Percentiles rank a stretch among this genome's conserved stretches.
Conservation (phyloP, 2,797 vertebrate species). For the Poeciliopsis presidionis region DNA sequence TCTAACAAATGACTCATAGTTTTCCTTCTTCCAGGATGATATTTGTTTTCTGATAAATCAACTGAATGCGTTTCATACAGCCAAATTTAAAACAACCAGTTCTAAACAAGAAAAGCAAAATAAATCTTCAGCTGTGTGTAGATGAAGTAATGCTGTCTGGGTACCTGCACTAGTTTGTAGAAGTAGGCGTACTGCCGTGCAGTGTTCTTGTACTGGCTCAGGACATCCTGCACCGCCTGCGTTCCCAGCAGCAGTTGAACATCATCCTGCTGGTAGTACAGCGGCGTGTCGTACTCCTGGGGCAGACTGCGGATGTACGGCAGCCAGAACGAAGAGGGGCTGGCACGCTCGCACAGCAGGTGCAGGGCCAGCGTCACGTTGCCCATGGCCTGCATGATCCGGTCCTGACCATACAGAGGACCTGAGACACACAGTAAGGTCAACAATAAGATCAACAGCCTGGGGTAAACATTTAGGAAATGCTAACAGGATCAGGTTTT, state of each 20-base stretch:
- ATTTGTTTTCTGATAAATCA: neutral
- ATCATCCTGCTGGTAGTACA: slow-evolving; percentile 95
- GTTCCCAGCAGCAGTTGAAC: slow-evolving; percentile 91
- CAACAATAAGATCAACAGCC: neutral
- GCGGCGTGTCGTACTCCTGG: slow-evolving; percentile 90
- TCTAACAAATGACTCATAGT: neutral
- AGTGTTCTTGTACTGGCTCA: slow-evolving; percentile 98
- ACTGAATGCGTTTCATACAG: neutral
- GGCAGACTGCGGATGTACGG: slow-evolving; percentile 96
- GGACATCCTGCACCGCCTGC: slow-evolving; percentile 93
- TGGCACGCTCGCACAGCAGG: slow-evolving; percentile 91
- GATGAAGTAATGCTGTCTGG: slow-evolving; percentile 18
- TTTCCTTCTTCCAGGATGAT: neutral
- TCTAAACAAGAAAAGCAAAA: no score
- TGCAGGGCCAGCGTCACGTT: slow-evolving; percentile 96
- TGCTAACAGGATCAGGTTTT: neutral
- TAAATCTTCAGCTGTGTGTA: neutral
- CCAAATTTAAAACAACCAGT: neutral
- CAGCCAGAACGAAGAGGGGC: slow-evolving; percentile 90
- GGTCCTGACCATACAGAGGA: slow-evolving; percentile 91
- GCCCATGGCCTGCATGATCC: slow-evolving; percentile 98
- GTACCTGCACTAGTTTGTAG: slow-evolving; percentile 96
- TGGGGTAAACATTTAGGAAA: neutral
- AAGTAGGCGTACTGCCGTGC: slow-evolving; percentile 98
- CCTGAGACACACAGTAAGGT: slow-evolving; percentile 75